Evolutionary conservation across 2,888 invertebrate species (phyloP), one percentile per base, ranked within the genome.

Genomic region (Quadriops clusia): DNA sequence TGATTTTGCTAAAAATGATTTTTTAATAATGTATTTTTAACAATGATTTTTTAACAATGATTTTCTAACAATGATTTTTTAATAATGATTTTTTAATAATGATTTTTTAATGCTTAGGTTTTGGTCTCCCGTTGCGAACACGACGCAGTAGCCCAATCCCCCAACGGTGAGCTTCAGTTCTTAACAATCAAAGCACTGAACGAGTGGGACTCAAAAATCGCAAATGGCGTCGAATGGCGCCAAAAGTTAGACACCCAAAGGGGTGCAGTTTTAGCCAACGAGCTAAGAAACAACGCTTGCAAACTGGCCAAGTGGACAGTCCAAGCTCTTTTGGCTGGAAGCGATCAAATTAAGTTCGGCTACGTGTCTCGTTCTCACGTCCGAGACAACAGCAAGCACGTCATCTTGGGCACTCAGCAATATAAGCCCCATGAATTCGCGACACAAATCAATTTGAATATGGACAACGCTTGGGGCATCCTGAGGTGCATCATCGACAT

Each of bases 401-500:
- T 94, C 25, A 91, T 97, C 50, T 70, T 97, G 42, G 95, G 94
- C 40, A 91, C 90, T 15, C 95, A 95, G 61, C 95, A 95, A 64
- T 97, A 94, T 65, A 94, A 93, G 59, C 98, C 98, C 7, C 81
- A 83, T 54, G 97, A 98, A 67, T 98, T 98, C 62, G 97, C 97
- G 7, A 89, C 87, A 5, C 97, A 98, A 63, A 98, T 98, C 56
- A 95, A 94, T 64, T 66, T 98, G 50, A 95, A 93, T 56, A 93
- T 98, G 94, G 98, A 98, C 61, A 98, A 98, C 63, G 94, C 91
- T 3, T 98, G 98, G 98, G 98, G 94, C 41, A 87, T 98, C 35
- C 68, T 99, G 37, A 76, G 97, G 9, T 97, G 94, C 61, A 90
- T 98, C 51, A 83, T 98, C 46, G 97, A 98, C 51, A 83, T 91